phyloP scores from a whole-genome alignment of 1,140 invertebrate species.

The Oreohelix idahoensis region DNA sequence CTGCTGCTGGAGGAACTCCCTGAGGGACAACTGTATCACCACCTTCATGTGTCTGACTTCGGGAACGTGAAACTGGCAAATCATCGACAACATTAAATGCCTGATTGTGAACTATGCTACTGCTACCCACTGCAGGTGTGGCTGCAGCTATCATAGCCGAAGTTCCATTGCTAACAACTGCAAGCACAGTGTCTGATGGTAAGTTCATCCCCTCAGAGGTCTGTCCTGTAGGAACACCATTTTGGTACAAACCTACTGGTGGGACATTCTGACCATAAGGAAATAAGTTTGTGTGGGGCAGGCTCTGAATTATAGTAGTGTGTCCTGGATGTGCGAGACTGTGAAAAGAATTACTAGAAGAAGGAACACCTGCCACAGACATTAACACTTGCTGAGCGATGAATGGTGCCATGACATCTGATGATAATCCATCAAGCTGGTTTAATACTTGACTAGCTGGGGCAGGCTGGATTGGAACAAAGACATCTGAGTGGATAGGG shows the following conservation, averaged over 20 bases:
- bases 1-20: not conserved
- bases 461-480: slow-evolving; percentile 50
- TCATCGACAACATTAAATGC: not conserved
- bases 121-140: no score
- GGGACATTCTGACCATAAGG: slow-evolving; percentile 36
- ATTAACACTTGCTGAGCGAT: slow-evolving; percentile 28
- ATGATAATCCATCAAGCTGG: slow-evolving; percentile 31
- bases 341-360: slow-evolving; percentile 27
- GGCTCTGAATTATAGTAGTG: slow-evolving; percentile 19
- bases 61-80: slow-evolving; percentile 14
- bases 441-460: slow-evolving; percentile 47
- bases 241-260: not conserved
- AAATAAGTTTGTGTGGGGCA: slow-evolving; percentile 26
- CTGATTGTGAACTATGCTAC: not conserved
- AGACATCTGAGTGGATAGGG: slow-evolving; percentile 36
- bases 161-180: not conserved
- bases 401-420: slow-evolving; percentile 24
- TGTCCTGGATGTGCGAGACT: slow-evolving; percentile 25
- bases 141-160: not conserved
- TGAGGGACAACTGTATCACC: not conserved
- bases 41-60: slow-evolving; percentile 13
- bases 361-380: slow-evolving; percentile 5
- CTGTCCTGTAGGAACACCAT: slow-evolving; percentile 3
- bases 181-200: not conserved
- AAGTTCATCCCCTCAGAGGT: not conserved